Evolutionary conservation across 2,797 vertebrate species (phyloP).

Genomic region (Pipistrellus pygmaeus): DNA sequence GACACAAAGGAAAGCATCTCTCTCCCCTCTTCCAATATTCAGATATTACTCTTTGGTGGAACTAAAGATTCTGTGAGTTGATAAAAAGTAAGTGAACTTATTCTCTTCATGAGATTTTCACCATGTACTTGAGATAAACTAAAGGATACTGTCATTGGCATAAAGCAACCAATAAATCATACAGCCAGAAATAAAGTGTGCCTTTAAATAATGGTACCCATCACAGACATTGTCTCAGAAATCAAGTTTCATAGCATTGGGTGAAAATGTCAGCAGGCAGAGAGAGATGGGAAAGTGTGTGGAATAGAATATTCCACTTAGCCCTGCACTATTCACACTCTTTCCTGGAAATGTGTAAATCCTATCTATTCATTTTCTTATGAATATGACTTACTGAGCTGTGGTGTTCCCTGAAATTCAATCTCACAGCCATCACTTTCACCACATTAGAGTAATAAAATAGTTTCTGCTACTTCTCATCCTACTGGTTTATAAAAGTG

Average conservation of each 20-base stretch:
- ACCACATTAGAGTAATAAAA: conserved; percentile 7
- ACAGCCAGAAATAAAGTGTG: background rate
- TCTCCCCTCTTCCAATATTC: background rate
- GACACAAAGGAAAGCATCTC: background rate
- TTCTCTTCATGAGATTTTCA: background rate
- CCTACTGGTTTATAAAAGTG: background rate
- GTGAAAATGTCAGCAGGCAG: conserved; percentile 1
- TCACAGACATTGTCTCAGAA: background rate
- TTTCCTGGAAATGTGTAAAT: conserved; percentile 24
- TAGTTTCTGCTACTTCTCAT: background rate
- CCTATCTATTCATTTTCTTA: background rate
- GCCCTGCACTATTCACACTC: background rate
- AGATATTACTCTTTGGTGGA: background rate
- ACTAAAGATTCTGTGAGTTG: background rate
- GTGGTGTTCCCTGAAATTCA: background rate
- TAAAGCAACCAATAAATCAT: background rate
- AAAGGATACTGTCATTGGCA: background rate
- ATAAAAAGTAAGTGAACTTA: background rate
- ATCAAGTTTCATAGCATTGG: background rate
- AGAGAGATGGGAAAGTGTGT: background rate
- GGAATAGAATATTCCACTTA: background rate
- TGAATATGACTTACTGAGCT: background rate
- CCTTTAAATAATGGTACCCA: background rate
- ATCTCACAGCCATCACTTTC: background rate
- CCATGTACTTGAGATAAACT: background rate